A percentile compares a stretch with the other conserved stretches of the same genome.
Conservation (phyloP, 37 sponge, comb jelly and placozoan genomes). For the Spongilla lacustris region DNA sequence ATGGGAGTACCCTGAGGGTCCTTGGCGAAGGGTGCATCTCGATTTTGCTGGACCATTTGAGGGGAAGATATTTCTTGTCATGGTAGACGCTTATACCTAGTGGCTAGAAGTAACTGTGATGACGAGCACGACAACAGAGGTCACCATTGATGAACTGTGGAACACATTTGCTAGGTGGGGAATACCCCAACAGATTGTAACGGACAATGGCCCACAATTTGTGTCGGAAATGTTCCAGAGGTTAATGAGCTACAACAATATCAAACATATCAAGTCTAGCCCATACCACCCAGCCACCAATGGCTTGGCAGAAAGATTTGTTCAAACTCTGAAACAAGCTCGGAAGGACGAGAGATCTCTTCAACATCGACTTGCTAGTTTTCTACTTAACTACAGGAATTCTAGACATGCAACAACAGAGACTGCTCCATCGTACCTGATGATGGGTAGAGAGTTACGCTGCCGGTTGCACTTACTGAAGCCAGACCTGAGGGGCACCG, state of each 20-base stretch:
- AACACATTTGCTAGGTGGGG: conserved; percentile 44
- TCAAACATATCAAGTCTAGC: conserved; percentile 37
- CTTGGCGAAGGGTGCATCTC: neutral
- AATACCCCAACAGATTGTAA: conserved; percentile 43
- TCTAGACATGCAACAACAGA: conserved; percentile 7
- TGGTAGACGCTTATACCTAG: conserved; percentile 44
- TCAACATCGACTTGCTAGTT: conserved; percentile 14
- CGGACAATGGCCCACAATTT: conserved; percentile 67
- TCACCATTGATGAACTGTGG: conserved; percentile 40
- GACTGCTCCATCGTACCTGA: neutral
- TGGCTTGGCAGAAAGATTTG: conserved; percentile 53
- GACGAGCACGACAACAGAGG: conserved; percentile 28
- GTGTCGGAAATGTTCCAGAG: conserved; percentile 18
- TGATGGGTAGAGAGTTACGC: conserved; percentile 6
- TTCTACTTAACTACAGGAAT: neutral
- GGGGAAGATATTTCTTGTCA: conserved; percentile 5
- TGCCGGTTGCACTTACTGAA: neutral
- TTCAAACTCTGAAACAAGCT: conserved; percentile 38
- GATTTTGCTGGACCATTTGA: conserved; percentile 24
- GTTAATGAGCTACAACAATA: conserved; percentile 21
- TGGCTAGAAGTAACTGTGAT: conserved; percentile 44
- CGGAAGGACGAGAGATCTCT: neutral
- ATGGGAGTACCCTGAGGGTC: conserved; percentile 6
- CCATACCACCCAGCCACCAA: conserved; percentile 59
- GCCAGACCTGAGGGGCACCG: neutral